Evolutionary conservation across 2,888 invertebrate species (phyloP), one percentile per base, ranked within the genome.

Genomic region (Caenorhabditis zanzibari): DNA sequence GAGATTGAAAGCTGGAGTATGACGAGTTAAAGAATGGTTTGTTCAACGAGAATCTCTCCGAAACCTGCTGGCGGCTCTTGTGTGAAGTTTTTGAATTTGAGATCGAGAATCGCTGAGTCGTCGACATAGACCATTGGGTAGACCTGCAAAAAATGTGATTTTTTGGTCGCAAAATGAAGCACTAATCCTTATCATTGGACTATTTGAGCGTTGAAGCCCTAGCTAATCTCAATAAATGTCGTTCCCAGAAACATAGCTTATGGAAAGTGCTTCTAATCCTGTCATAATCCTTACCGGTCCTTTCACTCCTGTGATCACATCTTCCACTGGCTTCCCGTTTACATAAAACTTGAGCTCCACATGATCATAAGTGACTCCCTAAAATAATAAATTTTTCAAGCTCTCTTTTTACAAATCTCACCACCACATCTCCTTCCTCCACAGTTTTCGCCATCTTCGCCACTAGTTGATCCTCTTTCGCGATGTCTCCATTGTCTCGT

Each of bases 31-130:
- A 98, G 95, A 72, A 98, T 94, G 2, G 97, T 97, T 93, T 98
- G 97, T 93, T 98, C 98, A 96, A 98, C 96, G 87, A 98, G 97
- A 93, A 96, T 96, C 90, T 97, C 97, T 92, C 96, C 98, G 49
- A 97, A 98, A 68, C 95, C 94, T 0, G 93, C 93, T 3, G 93
- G 93, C 47, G 96, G 95, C 0, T 95, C 94, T 92, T 96, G 95
- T 87, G 95, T 95, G 93, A 98, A 97, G 92, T 96, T 96, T 89
- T 96, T 96, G 93, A 98, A 95, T 91, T 96, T 95, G 86, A 97
- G 95, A 93, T 99, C 99, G 93, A 99, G 93, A 89, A 98, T 97
- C 35, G 98, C 98, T 88, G 98, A 98, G 93, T 98, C 97, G 92
- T 98, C 98, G 91, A 98, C 98, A 96, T 94, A 79, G 95, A 95